These are phyloP conservation scores for Ibidorhyncha struthersii DNA, from an alignment of 2,113 vertebrate genomes.

Conservation along the genomic window DNA sequence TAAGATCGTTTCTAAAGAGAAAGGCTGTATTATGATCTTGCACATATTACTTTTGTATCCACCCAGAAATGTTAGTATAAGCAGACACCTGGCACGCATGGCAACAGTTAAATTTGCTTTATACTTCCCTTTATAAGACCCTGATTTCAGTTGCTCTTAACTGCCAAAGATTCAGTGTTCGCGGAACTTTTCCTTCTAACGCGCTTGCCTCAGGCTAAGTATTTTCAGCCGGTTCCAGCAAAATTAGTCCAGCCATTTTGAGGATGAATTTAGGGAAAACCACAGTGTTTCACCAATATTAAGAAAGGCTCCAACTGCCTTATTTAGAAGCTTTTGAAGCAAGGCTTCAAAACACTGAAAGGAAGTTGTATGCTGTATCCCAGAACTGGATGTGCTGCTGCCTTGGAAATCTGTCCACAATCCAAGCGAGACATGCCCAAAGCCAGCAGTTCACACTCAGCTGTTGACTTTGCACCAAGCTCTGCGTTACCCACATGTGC, in stretches of 20 bases:
- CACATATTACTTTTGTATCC: not conserved
- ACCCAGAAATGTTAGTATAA: not conserved
- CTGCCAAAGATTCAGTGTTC: not conserved
- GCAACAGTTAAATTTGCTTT: not conserved
- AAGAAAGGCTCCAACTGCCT: not conserved
- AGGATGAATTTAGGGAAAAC: not conserved
- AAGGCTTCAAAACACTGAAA: not conserved
- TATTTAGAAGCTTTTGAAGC: not conserved
- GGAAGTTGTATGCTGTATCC: not conserved
- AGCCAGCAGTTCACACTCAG: not conserved
- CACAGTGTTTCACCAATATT: not conserved
- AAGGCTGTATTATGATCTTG: not conserved
- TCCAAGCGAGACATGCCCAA: rapidly evolving
- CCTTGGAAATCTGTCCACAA: not conserved
- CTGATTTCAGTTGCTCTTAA: not conserved
- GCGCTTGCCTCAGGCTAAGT: not conserved
- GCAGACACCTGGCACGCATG: not conserved
- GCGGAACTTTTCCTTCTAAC: not conserved
- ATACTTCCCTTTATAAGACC: not conserved
- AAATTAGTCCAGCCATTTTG: not conserved
- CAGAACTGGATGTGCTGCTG: not conserved
- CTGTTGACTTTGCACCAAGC: not conserved
- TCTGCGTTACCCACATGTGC: rapidly evolving
- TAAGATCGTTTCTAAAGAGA: not conserved
- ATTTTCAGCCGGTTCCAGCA: not conserved